These are phyloP conservation scores for Miltochrista miniata DNA, from an alignment of 2,888 invertebrate genomes.

Conservation along the genomic window DNA sequence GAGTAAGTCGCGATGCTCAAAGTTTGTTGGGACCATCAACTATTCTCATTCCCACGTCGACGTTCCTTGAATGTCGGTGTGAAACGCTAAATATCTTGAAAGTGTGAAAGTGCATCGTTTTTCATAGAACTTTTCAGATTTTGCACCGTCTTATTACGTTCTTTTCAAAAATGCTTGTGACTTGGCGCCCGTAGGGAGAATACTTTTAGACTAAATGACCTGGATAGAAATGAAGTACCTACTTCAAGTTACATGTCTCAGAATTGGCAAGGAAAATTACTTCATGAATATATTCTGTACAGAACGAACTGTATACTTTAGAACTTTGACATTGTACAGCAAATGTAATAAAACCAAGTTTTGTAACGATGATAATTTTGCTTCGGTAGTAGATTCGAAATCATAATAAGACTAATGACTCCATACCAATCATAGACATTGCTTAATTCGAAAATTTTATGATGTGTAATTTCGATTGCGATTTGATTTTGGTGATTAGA, in stretches of 20 bases:
- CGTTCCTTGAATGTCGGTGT: slow-evolving; percentile 50
- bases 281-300: slow-evolving; percentile 30
- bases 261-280: slow-evolving; percentile 38
- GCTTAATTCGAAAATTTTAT: too few relatives aligned
- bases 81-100: slow-evolving; percentile 49
- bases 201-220: slow-evolving; percentile 71
- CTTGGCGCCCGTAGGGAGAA: slow-evolving; percentile 51
- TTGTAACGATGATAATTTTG: not conserved
- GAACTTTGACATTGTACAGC: slow-evolving; percentile 15
- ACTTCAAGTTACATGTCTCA: slow-evolving; percentile 43
- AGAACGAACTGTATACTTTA: slow-evolving; percentile 15
- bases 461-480: too few relatives aligned
- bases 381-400: slow-evolving; percentile 1
- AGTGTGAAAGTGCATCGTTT: slow-evolving; percentile 64
- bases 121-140: slow-evolving; percentile 59
- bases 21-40: slow-evolving; percentile 61
- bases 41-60: slow-evolving; percentile 59
- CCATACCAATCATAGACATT: too few relatives aligned
- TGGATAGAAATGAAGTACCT: slow-evolving; percentile 59
- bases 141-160: slow-evolving; percentile 50
- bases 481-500: too few relatives aligned
- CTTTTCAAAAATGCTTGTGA: slow-evolving; percentile 42
- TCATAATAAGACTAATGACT: too few relatives aligned
- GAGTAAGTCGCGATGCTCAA: slow-evolving; percentile 47
- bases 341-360: not conserved